These are phyloP conservation scores for Cyphomyrmex costatus DNA, from an alignment of 1,140 invertebrate genomes.

Conservation along the genomic window DNA sequence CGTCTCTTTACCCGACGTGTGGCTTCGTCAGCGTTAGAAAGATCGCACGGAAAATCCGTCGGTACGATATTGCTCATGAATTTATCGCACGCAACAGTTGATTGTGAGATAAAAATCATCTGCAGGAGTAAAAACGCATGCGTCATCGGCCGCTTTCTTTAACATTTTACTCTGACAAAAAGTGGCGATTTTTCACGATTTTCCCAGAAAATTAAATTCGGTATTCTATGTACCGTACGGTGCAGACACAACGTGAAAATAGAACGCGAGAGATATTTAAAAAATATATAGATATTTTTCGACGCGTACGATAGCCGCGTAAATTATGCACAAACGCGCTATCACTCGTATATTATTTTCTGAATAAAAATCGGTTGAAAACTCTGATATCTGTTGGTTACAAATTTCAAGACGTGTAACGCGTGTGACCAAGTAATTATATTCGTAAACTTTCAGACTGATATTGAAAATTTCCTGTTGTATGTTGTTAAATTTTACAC, in stretches of 20 bases:
- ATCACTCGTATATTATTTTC: neutral
- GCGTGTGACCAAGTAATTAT: neutral
- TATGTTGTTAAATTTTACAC: neutral
- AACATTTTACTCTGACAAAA: neutral
- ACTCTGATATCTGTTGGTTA: neutral
- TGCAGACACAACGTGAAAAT: neutral
- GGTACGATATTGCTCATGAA: neutral
- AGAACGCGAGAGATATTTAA: slow-evolving; percentile 11
- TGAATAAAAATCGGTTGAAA: neutral
- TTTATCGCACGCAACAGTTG: neutral
- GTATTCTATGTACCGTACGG: neutral
- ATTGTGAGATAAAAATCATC: neutral
- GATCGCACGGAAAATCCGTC: neutral
- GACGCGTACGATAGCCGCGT: neutral
- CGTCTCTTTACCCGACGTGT: neutral
- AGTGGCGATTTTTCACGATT: neutral
- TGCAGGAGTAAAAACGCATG: neutral
- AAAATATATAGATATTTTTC: neutral
- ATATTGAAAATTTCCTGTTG: neutral
- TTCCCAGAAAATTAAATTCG: neutral
- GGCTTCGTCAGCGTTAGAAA: neutral
- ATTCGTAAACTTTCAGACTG: slow-evolving; percentile 9
- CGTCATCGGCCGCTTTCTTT: neutral
- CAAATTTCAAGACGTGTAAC: neutral
- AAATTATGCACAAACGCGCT: neutral